Evolutionary conservation across 2,113 vertebrate genomes (phyloP).

Genomic region (Pteruthius melanotis): DNA sequence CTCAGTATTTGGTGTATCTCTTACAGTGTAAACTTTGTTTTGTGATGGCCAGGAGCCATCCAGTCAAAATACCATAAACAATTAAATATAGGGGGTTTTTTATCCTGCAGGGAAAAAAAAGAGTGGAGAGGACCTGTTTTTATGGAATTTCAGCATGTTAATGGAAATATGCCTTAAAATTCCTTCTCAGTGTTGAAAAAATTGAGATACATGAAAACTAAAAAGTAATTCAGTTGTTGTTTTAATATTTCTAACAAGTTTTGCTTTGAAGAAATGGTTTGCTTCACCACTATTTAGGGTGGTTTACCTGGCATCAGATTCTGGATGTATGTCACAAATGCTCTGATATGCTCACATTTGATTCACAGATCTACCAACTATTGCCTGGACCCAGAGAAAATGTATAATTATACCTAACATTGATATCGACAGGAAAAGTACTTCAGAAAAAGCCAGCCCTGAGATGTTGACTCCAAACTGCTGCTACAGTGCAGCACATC

Average conservation of each 20-base stretch:
- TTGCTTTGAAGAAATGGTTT: neutral
- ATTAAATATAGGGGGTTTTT: neutral
- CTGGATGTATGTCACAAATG: neutral
- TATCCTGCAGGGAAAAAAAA: neutral
- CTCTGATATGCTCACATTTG: neutral
- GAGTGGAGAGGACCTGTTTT: neutral
- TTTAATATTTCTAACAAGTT: neutral
- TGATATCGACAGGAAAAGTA: neutral
- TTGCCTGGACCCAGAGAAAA: neutral
- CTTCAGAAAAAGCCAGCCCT: neutral
- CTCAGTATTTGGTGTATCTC: neutral
- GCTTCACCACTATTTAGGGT: neutral
- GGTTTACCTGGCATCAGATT: neutral
- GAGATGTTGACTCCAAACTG: neutral
- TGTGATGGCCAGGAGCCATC: neutral
- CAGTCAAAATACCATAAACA: neutral
- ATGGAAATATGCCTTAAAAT: neutral
- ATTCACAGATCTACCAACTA: neutral
- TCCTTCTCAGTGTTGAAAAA: fast-evolving
- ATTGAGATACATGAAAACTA: neutral
- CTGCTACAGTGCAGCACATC: neutral
- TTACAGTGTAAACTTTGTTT: neutral
- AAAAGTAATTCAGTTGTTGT: neutral
- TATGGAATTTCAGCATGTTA: neutral
- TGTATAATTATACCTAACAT: neutral